Percentiles rank a stretch among this genome's conserved stretches.
Evolutionary conservation across 2,113 vertebrate genomes (phyloP).

Genomic region (Platycercus adscitus): DNA sequence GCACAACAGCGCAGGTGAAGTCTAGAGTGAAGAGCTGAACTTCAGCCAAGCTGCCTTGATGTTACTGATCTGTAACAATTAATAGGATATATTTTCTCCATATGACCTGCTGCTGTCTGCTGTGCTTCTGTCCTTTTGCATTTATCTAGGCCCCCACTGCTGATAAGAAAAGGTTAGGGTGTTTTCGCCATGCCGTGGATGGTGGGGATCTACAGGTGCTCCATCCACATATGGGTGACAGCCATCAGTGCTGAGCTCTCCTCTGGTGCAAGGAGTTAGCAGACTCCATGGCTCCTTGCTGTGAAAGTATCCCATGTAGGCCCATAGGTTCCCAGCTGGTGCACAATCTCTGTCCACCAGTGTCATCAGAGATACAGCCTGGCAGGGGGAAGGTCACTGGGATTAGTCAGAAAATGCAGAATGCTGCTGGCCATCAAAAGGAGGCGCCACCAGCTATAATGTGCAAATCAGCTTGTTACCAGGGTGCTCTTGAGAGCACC

Average conservation of each 20-base stretch:
- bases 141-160: not conserved
- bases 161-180: not conserved
- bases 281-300: fast-evolving
- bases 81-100: not conserved
- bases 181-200: not conserved
- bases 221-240: fast-evolving
- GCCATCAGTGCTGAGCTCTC: not conserved
- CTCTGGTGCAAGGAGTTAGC: fast-evolving
- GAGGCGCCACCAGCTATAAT: not conserved
- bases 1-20: not conserved
- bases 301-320: not conserved
- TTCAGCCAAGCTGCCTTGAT: not conserved
- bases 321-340: not conserved
- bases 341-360: not conserved
- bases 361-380: not conserved
- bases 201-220: not conserved
- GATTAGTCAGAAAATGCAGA: not conserved
- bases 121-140: not conserved
- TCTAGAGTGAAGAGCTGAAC: not conserved
- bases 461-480: not conserved
- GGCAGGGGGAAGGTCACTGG: not conserved
- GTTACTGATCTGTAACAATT: not conserved
- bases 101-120: not conserved
- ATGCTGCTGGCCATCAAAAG: not conserved
- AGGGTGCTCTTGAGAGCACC: not conserved